Conservation (phyloP, 2,113 vertebrate genomes). For the Pseudolaguvia tuberculata region DNA sequence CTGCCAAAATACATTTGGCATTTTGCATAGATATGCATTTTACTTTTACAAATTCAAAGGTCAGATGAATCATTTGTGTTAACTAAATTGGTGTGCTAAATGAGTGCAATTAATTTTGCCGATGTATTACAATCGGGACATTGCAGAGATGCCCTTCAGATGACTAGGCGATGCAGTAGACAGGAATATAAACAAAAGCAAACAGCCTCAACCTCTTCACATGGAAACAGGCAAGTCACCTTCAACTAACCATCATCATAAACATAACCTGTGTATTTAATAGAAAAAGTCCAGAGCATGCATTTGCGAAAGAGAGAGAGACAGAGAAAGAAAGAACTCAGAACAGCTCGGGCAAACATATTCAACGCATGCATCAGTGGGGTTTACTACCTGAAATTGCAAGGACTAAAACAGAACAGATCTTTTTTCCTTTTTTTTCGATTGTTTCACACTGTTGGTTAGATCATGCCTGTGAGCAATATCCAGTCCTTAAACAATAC, state of each 20-base stretch:
- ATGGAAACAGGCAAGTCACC: conserved; percentile 37
- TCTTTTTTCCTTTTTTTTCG: not conserved
- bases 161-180: conserved; percentile 16
- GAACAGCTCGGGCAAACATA: conserved; percentile 41
- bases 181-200: not conserved
- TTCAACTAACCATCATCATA: conserved; percentile 39
- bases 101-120: not conserved
- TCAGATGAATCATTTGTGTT: conserved; percentile 15
- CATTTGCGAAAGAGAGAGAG: not conserved
- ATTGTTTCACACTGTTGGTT: conserved; percentile 11
- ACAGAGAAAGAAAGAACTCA: conserved; percentile 22
- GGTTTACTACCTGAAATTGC: conserved; percentile 37
- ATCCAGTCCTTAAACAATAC: conserved; percentile 9
- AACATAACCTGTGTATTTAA: conserved; percentile 32
- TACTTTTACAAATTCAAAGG: conserved; percentile 11
- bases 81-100: conserved; percentile 23
- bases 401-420: conserved; percentile 26
- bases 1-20: not conserved
- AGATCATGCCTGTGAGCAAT: not conserved
- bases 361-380: conserved; percentile 55
- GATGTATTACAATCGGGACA: conserved; percentile 25
- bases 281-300: conserved; percentile 20
- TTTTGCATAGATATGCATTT: not conserved
- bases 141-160: conserved; percentile 10
- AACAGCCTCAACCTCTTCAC: conserved; percentile 4